These are phyloP conservation scores for Drosophila pseudoobscura DNA, from an alignment of 1,140 invertebrate species.

Conservation along the genomic window DNA sequence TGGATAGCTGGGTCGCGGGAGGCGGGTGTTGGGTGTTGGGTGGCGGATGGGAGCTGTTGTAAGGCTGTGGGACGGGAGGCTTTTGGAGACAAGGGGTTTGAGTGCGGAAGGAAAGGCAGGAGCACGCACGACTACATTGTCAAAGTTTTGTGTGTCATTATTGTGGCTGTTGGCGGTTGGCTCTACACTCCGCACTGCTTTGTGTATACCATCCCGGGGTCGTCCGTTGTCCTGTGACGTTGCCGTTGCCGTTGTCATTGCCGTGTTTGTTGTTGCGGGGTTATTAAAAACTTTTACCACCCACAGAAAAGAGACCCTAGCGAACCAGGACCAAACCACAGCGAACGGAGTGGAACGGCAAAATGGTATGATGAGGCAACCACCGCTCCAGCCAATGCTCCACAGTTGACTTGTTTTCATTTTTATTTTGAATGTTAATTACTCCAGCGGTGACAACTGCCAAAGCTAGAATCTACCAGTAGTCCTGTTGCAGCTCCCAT, in stretches of 20 bases:
- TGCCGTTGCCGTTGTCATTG: slow-evolving; percentile 28
- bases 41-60: neutral
- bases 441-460: slow-evolving; percentile 55
- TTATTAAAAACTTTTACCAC: slow-evolving; percentile 76
- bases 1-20: neutral
- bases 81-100: neutral
- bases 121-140: slow-evolving; percentile 76
- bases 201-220: slow-evolving; percentile 1
- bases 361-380: too few relatives aligned
- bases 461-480: slow-evolving; percentile 27
- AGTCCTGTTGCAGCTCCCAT: too few relatives aligned
- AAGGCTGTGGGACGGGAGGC: neutral
- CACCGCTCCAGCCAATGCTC: slow-evolving; percentile 2
- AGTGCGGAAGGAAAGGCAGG: slow-evolving; percentile 1
- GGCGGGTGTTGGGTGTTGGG: neutral
- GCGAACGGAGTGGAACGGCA: neutral
- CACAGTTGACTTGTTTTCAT: slow-evolving; percentile 69
- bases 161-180: slow-evolving; percentile 73
- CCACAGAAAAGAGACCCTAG: neutral
- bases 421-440: slow-evolving; percentile 76
- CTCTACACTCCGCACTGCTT: slow-evolving; percentile 15
- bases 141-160: slow-evolving; percentile 79
- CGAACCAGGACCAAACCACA: neutral
- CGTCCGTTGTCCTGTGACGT: slow-evolving; percentile 2
- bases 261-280: slow-evolving; percentile 65